Conservation (phyloP, 2,797 vertebrate genomes). For the Helarctos malayanus region DNA sequence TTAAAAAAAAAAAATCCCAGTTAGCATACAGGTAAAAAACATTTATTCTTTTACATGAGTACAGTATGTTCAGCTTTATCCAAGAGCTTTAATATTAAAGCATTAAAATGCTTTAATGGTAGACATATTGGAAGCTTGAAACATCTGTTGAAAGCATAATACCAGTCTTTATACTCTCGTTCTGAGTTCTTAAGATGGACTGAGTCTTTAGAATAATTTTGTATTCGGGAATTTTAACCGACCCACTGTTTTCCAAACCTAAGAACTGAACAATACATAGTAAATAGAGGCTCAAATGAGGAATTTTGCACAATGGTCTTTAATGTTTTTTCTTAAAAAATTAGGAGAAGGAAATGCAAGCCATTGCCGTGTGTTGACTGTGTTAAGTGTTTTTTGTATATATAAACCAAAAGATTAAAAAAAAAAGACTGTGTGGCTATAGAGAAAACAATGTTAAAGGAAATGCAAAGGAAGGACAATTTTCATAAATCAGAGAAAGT, state of each 20-base stretch:
- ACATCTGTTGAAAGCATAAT: background rate
- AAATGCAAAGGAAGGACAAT: constrained; percentile 9
- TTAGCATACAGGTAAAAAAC: background rate
- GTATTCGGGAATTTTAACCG: constrained; percentile 47
- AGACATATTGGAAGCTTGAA: constrained; percentile 22
- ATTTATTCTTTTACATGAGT: background rate
- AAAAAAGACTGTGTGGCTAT: background rate
- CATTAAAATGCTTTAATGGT: constrained; percentile 7
- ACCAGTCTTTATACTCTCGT: background rate
- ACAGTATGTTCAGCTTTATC: constrained; percentile 52
- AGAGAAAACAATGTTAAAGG: constrained; percentile 50
- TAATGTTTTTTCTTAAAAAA: constrained; percentile 63
- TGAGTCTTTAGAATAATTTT: constrained; percentile 20
- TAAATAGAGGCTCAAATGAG: constrained; percentile 52
- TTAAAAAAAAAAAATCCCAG: background rate
- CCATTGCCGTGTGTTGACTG: constrained; percentile 17
- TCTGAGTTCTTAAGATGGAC: constrained; percentile 28
- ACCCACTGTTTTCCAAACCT: background rate
- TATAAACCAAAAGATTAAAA: constrained; percentile 34
- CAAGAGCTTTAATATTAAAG: constrained; percentile 50
- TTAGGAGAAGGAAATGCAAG: constrained; percentile 37
- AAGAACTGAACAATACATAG: constrained; percentile 38
- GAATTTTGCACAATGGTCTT: constrained; percentile 48
- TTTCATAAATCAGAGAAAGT: background rate
- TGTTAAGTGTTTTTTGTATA: background rate